Conservation (phyloP, 2,113 vertebrate species). For the Gulo gulo region DNA sequence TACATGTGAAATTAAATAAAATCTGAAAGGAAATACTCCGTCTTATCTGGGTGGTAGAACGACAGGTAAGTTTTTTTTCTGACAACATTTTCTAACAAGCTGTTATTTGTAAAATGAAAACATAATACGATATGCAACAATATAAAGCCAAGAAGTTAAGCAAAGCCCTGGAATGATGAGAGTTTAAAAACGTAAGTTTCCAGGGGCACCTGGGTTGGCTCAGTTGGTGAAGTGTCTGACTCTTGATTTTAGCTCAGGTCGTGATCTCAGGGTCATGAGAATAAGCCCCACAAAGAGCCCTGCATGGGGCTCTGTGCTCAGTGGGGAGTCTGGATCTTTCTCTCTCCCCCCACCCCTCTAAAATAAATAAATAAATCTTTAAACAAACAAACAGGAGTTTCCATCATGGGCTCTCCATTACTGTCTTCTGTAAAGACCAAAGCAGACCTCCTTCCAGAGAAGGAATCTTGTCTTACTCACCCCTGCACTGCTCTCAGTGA, state of each 20-base stretch:
- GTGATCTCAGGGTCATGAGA: no score
- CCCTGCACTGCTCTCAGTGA: background rate
- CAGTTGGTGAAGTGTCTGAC: no score
- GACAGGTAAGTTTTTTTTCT: slow-evolving; percentile 1
- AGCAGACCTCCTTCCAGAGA: background rate
- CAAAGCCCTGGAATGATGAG: background rate
- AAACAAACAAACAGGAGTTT: background rate
- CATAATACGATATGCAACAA: background rate
- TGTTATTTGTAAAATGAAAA: background rate
- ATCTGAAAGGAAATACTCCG: background rate
- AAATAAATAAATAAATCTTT: no score
- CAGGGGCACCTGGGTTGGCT: no score
- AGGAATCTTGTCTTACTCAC: background rate
- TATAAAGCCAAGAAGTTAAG: background rate
- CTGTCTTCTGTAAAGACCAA: background rate
- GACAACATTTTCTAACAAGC: background rate
- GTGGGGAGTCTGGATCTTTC: no score
- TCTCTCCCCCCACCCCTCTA: no score
- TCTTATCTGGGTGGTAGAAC: background rate
- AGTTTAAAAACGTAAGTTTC: background rate
- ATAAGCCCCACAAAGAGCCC: no score
- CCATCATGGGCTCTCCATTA: background rate
- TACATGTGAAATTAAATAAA: background rate
- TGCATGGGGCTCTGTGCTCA: no score
- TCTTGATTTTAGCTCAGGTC: no score